Evolutionary conservation across 2,888 invertebrate species (phyloP).

Genomic region (Pharmacophagus antenor): DNA sequence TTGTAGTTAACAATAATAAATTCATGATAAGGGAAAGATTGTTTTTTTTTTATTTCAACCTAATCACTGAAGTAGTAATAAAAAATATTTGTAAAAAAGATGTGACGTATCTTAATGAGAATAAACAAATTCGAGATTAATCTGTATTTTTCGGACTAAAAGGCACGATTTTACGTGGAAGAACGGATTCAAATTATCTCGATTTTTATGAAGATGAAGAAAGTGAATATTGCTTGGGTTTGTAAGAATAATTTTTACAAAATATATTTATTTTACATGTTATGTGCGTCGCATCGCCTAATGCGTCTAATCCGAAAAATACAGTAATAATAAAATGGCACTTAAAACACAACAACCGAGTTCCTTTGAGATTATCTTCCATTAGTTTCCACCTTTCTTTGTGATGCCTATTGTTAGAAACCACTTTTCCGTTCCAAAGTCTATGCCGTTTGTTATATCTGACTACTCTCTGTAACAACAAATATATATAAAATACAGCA

Average conservation of each 20-base stretch:
- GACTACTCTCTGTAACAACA: slow-evolving; percentile 66
- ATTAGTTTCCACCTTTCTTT: slow-evolving; percentile 39
- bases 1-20: slow-evolving; percentile 61
- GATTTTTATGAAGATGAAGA: too few species aligned
- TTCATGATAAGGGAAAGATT: slow-evolving; percentile 59
- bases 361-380: slow-evolving; percentile 38
- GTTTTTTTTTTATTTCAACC: slow-evolving; percentile 50
- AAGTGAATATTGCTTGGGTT: too few species aligned
- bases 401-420: slow-evolving; percentile 37
- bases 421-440: slow-evolving; percentile 34
- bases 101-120: slow-evolving; percentile 18
- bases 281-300: too few species aligned
- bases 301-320: too few species aligned
- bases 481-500: slow-evolving; percentile 7
- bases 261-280: too few species aligned
- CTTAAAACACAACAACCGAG: slow-evolving; percentile 53
- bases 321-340: slow-evolving; percentile 64
- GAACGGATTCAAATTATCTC: too few species aligned
- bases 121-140: slow-evolving; percentile 50
- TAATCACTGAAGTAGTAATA: not conserved
- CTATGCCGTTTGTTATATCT: slow-evolving; percentile 52
- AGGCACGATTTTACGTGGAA: too few species aligned
- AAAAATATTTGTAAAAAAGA: not conserved
- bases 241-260: too few species aligned
- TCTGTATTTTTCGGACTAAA: too few species aligned